phyloP scores from a whole-genome alignment of 2,113 vertebrate species.

The Triplophysa dalaica region DNA sequence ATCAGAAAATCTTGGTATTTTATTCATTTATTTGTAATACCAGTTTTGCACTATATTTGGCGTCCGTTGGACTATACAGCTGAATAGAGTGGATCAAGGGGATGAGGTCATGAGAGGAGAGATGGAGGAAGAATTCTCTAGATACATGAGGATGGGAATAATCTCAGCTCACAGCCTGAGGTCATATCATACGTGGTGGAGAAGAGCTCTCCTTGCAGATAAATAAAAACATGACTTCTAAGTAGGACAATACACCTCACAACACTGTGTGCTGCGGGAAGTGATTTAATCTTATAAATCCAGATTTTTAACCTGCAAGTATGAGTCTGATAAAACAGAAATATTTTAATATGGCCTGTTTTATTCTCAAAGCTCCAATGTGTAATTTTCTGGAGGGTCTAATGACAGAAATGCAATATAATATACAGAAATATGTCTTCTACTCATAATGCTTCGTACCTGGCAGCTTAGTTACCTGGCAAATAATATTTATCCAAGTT shows the following conservation, averaged over 20 bases:
- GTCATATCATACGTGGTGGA: slow-evolving; percentile 10
- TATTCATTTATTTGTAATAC: too few relatives aligned
- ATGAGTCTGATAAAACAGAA: too few relatives aligned
- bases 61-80: not conserved
- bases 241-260: not conserved
- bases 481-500: too few relatives aligned
- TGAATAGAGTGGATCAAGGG: not conserved
- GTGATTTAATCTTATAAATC: not conserved
- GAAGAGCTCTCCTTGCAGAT: not conserved
- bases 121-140: not conserved
- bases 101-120: not conserved
- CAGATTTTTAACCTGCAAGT: not conserved
- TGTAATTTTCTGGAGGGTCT: too few relatives aligned
- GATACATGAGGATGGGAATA: slow-evolving; percentile 9
- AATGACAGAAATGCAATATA: too few relatives aligned
- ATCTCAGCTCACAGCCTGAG: slow-evolving; percentile 21
- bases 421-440: too few relatives aligned
- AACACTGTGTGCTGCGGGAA: not conserved
- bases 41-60: too few relatives aligned
- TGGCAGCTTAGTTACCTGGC: too few relatives aligned
- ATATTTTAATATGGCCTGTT: too few relatives aligned
- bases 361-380: too few relatives aligned
- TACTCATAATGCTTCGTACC: too few relatives aligned
- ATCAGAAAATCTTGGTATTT: too few relatives aligned
- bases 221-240: slow-evolving; percentile 3